Conservation (phyloP, 2,113 vertebrate genomes). For the Verasper variegatus region DNA sequence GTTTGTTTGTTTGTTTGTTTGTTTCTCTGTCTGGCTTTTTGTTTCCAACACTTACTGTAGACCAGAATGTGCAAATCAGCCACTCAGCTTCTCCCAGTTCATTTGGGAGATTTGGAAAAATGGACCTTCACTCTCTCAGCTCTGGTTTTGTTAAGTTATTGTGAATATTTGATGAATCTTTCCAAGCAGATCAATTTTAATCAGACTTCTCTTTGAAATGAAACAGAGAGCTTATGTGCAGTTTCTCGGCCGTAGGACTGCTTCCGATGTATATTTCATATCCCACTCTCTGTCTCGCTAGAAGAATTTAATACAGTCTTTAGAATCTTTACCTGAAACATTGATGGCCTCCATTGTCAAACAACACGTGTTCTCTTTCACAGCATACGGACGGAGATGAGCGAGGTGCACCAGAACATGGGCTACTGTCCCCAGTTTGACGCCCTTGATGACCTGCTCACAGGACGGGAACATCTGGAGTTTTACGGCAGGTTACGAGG, state of each 20-base stretch:
- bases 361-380: slow-evolving; percentile 4
- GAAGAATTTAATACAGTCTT: background rate
- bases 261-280: background rate
- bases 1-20: background rate
- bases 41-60: background rate
- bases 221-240: background rate
- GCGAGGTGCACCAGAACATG: slow-evolving; percentile 92
- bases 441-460: slow-evolving; percentile 91
- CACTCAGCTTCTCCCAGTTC: background rate
- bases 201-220: background rate
- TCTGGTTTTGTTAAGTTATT: slow-evolving; percentile 17
- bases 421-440: slow-evolving; percentile 98
- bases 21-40: background rate
- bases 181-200: slow-evolving; percentile 5
- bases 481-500: slow-evolving; percentile 93
- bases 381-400: slow-evolving; percentile 91
- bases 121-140: background rate
- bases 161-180: slow-evolving; percentile 35
- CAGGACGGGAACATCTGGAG: slow-evolving; percentile 92
- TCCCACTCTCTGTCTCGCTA: background rate
- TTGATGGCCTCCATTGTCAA: no score
- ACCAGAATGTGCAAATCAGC: slow-evolving; percentile 23
- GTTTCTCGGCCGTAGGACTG: background rate
- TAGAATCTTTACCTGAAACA: background rate
- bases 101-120: background rate